A percentile compares a stretch with the other conserved stretches of the same genome.
Conservation (phyloP, 2,797 vertebrate genomes). For the Scarus forsteni region DNA sequence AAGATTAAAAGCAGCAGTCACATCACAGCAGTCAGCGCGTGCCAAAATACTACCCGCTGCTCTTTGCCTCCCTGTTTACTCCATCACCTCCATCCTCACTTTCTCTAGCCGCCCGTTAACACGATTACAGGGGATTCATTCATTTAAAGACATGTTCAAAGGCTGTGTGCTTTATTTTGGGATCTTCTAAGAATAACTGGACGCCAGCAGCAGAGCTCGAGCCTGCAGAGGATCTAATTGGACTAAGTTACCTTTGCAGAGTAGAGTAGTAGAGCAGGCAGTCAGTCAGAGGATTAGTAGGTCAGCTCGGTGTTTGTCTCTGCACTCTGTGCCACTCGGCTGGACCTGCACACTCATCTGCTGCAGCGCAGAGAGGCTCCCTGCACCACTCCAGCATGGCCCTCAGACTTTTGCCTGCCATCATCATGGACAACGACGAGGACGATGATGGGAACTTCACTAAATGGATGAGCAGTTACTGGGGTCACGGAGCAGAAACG, state of each 20-base stretch:
- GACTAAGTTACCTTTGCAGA: slow-evolving; percentile 44
- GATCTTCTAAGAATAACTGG: slow-evolving; percentile 69
- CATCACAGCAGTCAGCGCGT: slow-evolving; percentile 51
- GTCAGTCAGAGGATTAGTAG: slow-evolving; percentile 46
- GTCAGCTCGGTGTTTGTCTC: slow-evolving; percentile 49
- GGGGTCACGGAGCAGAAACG: slow-evolving; percentile 87
- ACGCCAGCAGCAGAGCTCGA: slow-evolving; percentile 30
- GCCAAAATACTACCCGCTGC: slow-evolving; percentile 45
- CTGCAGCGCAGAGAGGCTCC: slow-evolving; percentile 45
- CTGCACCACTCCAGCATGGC: slow-evolving; percentile 72
- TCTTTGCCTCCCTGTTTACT: slow-evolving; percentile 37
- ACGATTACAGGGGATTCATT: slow-evolving; percentile 84
- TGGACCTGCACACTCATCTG: slow-evolving; percentile 32
- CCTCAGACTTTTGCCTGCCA: slow-evolving; percentile 78
- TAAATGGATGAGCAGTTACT: slow-evolving; percentile 99
- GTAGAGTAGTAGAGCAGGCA: slow-evolving; percentile 34
- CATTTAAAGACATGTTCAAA: slow-evolving; percentile 82
- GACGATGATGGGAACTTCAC: slow-evolving; percentile 95
- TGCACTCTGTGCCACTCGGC: slow-evolving; percentile 14
- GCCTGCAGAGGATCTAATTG: slow-evolving; percentile 57
- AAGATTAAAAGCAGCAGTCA: slow-evolving; percentile 87
- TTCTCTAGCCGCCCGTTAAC: slow-evolving; percentile 71
- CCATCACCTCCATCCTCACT: slow-evolving; percentile 48
- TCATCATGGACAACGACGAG: slow-evolving; percentile 92
- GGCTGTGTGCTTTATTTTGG: slow-evolving; percentile 73